Evolutionary conservation across 2,888 invertebrate species (phyloP).

Genomic region (Drosophila neotestacea): DNA sequence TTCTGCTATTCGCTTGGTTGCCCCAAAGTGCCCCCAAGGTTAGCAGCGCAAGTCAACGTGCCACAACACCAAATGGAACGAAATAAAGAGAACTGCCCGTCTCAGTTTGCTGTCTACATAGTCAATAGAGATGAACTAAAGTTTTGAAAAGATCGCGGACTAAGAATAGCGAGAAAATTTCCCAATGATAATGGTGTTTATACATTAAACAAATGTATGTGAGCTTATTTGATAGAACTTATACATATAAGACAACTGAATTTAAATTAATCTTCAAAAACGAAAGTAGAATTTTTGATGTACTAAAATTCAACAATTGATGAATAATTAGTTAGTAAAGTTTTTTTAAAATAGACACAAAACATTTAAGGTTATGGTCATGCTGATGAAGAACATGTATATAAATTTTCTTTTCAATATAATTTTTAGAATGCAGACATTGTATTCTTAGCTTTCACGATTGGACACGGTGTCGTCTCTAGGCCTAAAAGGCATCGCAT

Average conservation of each 20-base stretch:
- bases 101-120: slow-evolving; percentile 5
- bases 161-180: not conserved
- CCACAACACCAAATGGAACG: slow-evolving; percentile 67
- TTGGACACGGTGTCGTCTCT: slow-evolving; percentile 66
- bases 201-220: no score
- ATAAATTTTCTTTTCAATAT: no score
- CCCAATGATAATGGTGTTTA: not conserved
- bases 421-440: no score
- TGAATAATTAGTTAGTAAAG: no score
- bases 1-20: slow-evolving; percentile 39
- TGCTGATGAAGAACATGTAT: no score
- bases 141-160: not conserved
- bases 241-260: no score
- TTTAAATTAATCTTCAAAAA: no score
- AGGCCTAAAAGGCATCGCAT: slow-evolving; percentile 51
- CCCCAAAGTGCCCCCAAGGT: slow-evolving; percentile 73
- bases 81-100: slow-evolving; percentile 54
- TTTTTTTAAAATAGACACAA: no score
- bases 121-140: slow-evolving; percentile 55
- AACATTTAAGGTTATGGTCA: no score
- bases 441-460: slow-evolving; percentile 5
- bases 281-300: no score
- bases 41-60: slow-evolving; percentile 72
- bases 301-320: no score
- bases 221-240: no score